phyloP scores from a whole-genome alignment of 1,140 invertebrate species.

The Theocolax elegans region DNA sequence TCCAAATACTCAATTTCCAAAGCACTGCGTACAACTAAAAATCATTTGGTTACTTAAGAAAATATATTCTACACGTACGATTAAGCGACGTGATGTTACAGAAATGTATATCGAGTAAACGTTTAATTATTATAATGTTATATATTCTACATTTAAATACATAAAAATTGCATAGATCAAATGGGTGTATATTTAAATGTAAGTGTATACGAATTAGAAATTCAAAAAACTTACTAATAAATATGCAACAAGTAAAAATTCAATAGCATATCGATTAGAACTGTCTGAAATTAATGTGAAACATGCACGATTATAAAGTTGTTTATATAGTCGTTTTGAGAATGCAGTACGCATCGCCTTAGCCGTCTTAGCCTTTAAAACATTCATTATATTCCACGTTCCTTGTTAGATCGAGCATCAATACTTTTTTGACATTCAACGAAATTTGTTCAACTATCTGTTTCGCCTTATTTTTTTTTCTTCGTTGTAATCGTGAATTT shows the following conservation, averaged over 20 bases:
- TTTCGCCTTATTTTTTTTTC: neutral
- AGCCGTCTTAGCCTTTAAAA: neutral
- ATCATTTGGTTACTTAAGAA: too few species aligned
- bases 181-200: too few species aligned
- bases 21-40: too few species aligned
- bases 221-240: neutral
- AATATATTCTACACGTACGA: too few species aligned
- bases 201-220: neutral
- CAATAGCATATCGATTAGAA: too few species aligned
- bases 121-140: too few species aligned
- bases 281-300: neutral
- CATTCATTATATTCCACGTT: neutral
- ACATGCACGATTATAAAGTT: neutral
- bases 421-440: neutral
- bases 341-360: neutral
- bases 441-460: conserved; percentile 1
- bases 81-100: too few species aligned
- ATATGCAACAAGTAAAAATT: too few species aligned
- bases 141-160: too few species aligned
- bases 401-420: neutral
- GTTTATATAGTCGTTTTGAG: neutral
- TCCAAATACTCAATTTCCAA: too few species aligned
- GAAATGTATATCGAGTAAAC: too few species aligned
- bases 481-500: conserved; percentile 3
- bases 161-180: too few species aligned